phyloP scores from a whole-genome alignment of 2,113 vertebrate genomes.

The Cervus canadensis region DNA sequence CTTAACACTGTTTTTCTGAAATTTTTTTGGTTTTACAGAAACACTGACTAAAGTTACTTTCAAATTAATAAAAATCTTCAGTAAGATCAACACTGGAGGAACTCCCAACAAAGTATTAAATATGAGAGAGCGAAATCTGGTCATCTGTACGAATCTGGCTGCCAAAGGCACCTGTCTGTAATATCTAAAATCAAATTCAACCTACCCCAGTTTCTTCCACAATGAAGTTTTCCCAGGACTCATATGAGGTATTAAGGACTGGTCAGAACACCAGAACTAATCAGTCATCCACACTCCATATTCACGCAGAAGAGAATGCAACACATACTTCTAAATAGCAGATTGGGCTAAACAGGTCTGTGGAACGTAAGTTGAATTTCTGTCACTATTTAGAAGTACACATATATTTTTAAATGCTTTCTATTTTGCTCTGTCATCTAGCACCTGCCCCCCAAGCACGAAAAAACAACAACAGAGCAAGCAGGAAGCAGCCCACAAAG shows the following conservation, averaged over 20 bases:
- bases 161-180: neutral
- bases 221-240: neutral
- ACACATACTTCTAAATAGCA: neutral
- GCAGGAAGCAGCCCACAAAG: neutral
- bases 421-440: conserved; percentile 4
- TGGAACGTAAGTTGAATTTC: neutral
- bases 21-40: neutral
- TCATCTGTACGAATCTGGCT: neutral
- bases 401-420: conserved; percentile 25
- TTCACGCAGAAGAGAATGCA: neutral
- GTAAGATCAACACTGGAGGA: neutral
- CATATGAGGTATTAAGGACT: neutral
- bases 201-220: neutral
- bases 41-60: conserved; percentile 9
- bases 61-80: conserved; percentile 36
- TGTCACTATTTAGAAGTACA: conserved; percentile 41
- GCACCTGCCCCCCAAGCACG: neutral
- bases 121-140: neutral
- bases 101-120: neutral
- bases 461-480: neutral
- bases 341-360: neutral
- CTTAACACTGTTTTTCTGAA: neutral
- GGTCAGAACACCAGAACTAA: neutral
- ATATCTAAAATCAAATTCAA: neutral
- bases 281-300: neutral